Base-by-base conservation (phyloP, 2,888 invertebrate genomes). In the Zaprionus obscuricornis region DNA sequence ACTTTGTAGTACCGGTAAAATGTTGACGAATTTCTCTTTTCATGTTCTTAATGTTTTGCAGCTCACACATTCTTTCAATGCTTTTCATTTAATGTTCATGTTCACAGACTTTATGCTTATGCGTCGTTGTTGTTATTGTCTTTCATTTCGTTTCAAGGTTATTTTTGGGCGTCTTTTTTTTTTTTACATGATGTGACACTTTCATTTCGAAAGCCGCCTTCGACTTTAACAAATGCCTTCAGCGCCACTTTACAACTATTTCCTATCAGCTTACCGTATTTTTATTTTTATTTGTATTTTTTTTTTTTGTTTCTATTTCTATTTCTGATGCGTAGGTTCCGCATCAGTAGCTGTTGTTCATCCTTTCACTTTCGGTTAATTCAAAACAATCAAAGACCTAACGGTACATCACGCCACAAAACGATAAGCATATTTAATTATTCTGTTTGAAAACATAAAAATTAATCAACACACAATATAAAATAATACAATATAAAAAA, bases 311-410 rank as follows among this genome's bases (percentile, higher is more conserved):
- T n/a, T n/a, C n/a, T n/a, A 13, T 57, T 62, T 60, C 43, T 39
- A 16, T 14, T 27, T 27, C 36, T 57, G 24, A 60, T 63, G 73
- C 82, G 69, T 69, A 67, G 70, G 68, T 58, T 46, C 52, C 79
- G 59, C 47, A 56, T 43, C 66, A 8, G 37, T 64, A 60, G 73
- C 58, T 65, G 60, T 52, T 27, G 47, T 39, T 43, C 26, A 49
- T 85, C 85, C 85, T 85, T 85, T 78, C 78, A 77, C 78, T 78
- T 85, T 85, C 56, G 17, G 39, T 16, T n/a, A n/a, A n/a, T n/a
- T 46, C 20, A 36, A 47, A 62, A 45, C 24, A 29, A 3, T n/a
- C 5, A 24, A 42, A 18, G 47, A 33, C 49, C 39, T 58, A 76
- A 73, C 77, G 66, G 82, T 52, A 49, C 31, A 16, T 27, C 11